Evolutionary conservation across 2,113 vertebrate species (phyloP).

Genomic region (Myrmecobius fasciatus): DNA sequence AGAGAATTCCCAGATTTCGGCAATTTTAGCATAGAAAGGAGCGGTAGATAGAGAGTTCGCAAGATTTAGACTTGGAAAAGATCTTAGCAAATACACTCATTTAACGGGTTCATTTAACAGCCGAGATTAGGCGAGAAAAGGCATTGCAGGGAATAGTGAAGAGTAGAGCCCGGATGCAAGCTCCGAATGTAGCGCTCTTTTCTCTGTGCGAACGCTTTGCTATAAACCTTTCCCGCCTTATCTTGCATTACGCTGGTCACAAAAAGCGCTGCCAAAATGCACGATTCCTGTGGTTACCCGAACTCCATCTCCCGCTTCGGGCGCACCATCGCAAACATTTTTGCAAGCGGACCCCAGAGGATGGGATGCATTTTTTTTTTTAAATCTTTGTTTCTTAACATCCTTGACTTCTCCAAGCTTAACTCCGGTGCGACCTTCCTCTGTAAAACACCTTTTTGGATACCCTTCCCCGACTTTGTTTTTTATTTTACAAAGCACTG

Average conservation of each 20-base stretch:
- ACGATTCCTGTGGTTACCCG: background rate
- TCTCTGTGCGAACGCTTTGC: background rate
- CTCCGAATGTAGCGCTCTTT: background rate
- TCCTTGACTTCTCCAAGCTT: background rate
- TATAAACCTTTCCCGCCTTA: background rate
- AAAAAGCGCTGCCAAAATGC: background rate
- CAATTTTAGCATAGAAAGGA: background rate
- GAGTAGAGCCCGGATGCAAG: background rate
- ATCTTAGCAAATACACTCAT: background rate
- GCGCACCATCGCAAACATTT: background rate
- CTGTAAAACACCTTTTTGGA: background rate
- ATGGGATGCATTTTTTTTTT: background rate
- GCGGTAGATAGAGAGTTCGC: background rate
- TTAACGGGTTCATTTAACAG: background rate
- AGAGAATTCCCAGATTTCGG: background rate
- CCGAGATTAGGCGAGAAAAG: background rate
- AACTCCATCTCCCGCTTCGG: background rate
- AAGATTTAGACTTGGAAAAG: background rate
- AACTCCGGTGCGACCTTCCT: background rate
- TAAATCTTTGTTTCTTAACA: background rate
- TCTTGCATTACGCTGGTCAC: background rate
- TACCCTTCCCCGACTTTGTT: background rate
- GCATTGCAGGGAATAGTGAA: background rate
- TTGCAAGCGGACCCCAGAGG: background rate
- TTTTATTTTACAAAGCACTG: background rate